Conservation (phyloP, 2,113 vertebrate genomes). For the Leptodactylus fuscus region DNA sequence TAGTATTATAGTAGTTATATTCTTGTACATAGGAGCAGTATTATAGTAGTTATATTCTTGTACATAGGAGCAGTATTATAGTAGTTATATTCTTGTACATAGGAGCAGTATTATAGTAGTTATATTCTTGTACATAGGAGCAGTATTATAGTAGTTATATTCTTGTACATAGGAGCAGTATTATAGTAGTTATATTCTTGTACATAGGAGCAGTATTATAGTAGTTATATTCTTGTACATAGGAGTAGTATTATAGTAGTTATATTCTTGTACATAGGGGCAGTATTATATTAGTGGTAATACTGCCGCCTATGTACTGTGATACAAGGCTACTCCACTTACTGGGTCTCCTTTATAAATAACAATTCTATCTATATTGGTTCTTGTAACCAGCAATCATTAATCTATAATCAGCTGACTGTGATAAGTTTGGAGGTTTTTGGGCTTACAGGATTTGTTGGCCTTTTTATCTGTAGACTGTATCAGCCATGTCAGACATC, state of each 20-base stretch:
- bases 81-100: neutral
- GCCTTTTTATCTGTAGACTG: neutral
- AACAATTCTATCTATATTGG: neutral
- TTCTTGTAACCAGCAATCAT: neutral
- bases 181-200: too few species aligned
- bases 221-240: too few species aligned
- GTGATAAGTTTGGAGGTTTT: neutral
- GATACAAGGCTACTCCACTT: too few species aligned
- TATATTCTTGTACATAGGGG: too few species aligned
- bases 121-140: neutral
- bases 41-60: constrained; percentile 6
- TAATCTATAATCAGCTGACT: neutral
- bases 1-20: neutral
- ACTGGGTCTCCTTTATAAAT: neutral
- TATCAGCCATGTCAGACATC: neutral
- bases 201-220: too few species aligned
- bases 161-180: too few species aligned
- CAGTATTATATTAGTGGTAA: too few species aligned
- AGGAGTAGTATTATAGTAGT: too few species aligned
- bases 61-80: neutral
- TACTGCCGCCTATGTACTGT: too few species aligned
- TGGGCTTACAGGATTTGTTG: neutral
- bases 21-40: neutral
- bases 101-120: constrained; percentile 4
- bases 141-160: too few species aligned